These are phyloP conservation scores for Alosa sapidissima DNA, from an alignment of 2,797 vertebrate genomes.

Conservation along the genomic window DNA sequence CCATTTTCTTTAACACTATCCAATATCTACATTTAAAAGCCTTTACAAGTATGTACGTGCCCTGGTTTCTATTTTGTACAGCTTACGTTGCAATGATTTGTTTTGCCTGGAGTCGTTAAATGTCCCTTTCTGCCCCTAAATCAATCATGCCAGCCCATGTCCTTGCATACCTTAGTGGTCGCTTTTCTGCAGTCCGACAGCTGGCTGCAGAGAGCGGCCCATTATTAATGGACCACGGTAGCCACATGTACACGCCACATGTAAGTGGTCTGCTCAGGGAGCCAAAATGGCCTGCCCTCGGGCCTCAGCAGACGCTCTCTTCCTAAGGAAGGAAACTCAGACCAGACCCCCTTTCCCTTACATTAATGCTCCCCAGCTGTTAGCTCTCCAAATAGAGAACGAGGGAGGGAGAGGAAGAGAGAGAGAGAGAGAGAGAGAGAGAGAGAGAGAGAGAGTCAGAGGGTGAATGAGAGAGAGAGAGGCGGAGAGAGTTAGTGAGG, in stretches of 20 bases:
- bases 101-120: neutral
- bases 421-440: neutral
- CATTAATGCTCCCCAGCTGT: slow-evolving; percentile 58
- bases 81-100: neutral
- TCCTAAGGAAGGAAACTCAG: slow-evolving; percentile 57
- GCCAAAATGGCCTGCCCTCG: slow-evolving; percentile 53
- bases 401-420: slow-evolving; percentile 21
- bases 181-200: slow-evolving; percentile 35
- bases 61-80: neutral
- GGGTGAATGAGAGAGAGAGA: neutral
- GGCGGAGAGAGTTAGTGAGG: slow-evolving; percentile 42
- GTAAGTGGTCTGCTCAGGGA: slow-evolving; percentile 45
- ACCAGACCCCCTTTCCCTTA: slow-evolving; percentile 49
- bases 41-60: neutral
- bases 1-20: neutral
- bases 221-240: slow-evolving; percentile 54
- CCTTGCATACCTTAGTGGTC: neutral
- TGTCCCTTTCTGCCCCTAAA: neutral
- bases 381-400: slow-evolving; percentile 49
- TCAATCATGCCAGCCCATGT: neutral
- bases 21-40: neutral
- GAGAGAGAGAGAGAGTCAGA: neutral
- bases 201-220: slow-evolving; percentile 41
- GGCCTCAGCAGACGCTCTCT: slow-evolving; percentile 50
- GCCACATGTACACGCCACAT: slow-evolving; percentile 54